phyloP scores from a whole-genome alignment of 2,888 invertebrate species.

The Drosophila antonietae region DNA sequence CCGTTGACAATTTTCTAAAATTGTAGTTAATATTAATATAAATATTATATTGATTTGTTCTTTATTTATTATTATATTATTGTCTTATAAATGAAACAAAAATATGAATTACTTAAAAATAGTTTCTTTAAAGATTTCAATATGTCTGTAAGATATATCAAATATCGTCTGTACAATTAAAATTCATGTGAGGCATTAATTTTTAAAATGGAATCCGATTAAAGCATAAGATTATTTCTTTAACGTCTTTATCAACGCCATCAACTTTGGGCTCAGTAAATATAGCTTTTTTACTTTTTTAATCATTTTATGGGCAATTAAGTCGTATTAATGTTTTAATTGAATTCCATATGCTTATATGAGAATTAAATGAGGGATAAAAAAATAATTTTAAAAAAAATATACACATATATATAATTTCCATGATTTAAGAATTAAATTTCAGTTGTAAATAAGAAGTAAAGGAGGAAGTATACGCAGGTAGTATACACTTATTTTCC shows the following conservation, averaged over 20 bases:
- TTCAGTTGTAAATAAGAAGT: background rate
- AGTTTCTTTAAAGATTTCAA: no score
- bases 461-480: background rate
- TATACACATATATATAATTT: background rate
- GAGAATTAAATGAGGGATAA: background rate
- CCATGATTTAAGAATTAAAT: background rate
- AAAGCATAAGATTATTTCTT: background rate
- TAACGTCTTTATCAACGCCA: background rate
- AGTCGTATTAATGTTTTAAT: background rate
- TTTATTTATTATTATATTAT: no score
- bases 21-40: no score
- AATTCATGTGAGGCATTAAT: background rate
- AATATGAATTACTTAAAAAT: no score
- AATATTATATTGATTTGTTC: no score
- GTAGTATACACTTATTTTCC: background rate
- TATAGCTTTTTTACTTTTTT: background rate
- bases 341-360: no score
- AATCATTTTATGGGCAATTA: background rate
- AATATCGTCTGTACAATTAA: no score
- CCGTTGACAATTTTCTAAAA: no score
- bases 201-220: background rate
- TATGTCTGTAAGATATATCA: no score
- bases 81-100: no score
- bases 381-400: background rate
- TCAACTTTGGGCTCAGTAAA: background rate